Conservation (phyloP, 1,140 invertebrate species). For the Euura lappo region DNA sequence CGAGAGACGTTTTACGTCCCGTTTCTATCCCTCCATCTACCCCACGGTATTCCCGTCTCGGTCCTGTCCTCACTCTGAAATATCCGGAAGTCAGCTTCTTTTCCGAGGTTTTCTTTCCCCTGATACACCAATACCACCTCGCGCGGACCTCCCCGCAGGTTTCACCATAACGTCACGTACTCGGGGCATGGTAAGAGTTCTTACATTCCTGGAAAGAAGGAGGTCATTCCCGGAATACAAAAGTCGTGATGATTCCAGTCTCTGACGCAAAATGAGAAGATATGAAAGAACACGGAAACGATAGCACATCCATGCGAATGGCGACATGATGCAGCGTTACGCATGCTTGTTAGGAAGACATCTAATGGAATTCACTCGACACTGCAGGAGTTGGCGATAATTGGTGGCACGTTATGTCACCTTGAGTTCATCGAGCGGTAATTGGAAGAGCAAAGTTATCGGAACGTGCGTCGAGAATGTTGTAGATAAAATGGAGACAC, state of each 20-base stretch:
- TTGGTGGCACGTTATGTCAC: no score
- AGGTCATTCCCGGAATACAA: background rate
- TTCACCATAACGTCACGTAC: background rate
- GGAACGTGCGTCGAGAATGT: no score
- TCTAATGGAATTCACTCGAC: no score
- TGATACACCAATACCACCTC: background rate
- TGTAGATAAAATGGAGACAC: no score
- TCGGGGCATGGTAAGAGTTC: background rate
- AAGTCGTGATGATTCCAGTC: no score
- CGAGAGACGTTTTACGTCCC: constrained; percentile 23
- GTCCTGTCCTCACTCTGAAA: background rate
- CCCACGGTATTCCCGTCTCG: background rate
- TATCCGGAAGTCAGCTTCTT: constrained; percentile 1
- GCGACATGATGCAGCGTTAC: no score
- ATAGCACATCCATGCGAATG: no score
- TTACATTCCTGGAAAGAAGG: background rate
- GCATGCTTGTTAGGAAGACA: no score
- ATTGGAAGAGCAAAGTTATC: no score
- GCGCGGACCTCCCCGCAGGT: background rate
- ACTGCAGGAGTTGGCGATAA: no score
- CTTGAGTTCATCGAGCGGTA: no score
- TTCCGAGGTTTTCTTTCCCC: background rate
- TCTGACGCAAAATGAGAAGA: no score
- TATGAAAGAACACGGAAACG: background rate
- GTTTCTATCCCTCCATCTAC: constrained; percentile 8